These are phyloP conservation scores for Zaprionus nigranus DNA, from an alignment of 1,140 invertebrate species.

Conservation along the genomic window DNA sequence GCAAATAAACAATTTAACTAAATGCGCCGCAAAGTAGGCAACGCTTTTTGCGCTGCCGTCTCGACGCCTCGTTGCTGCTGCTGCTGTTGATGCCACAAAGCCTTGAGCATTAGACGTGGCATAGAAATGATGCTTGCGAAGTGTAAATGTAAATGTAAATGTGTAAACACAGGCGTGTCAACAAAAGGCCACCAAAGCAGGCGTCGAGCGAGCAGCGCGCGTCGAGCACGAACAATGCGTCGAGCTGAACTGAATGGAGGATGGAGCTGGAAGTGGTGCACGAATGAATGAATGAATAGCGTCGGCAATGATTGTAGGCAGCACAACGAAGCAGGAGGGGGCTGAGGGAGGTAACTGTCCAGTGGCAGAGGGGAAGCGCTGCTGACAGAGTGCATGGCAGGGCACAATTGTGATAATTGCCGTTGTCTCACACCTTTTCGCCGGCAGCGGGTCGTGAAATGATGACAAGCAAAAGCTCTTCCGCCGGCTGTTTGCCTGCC, in stretches of 20 bases:
- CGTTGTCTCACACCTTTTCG: conserved; percentile 77
- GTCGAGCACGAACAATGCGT: conserved; percentile 79
- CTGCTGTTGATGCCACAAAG: conserved; percentile 34
- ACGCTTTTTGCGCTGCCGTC: conserved; percentile 39
- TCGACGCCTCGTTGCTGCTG: not conserved
- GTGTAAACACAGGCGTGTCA: conserved; percentile 71
- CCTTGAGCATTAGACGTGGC: conserved; percentile 57
- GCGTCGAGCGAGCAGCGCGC: conserved; percentile 27
- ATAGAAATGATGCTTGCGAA: conserved; percentile 76
- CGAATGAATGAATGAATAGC: conserved; percentile 59
- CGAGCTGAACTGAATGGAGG: conserved; percentile 8
- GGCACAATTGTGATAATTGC: conserved; percentile 82
- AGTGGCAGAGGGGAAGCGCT: conserved; percentile 9
- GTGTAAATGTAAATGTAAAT: conserved; percentile 73
- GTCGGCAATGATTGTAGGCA: conserved; percentile 58
- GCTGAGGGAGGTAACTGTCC: conserved; percentile 21
- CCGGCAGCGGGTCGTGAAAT: conserved; percentile 71
- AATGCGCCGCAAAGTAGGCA: conserved; percentile 81
- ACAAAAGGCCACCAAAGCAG: conserved; percentile 72
- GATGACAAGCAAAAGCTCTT: conserved; percentile 82
- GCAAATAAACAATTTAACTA: conserved; percentile 83
- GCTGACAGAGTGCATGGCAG: conserved; percentile 8
- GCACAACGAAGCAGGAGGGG: not conserved
- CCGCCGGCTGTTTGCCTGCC: conserved; percentile 68
- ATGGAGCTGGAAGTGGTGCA: conserved; percentile 23